phyloP scores from a whole-genome alignment of 2,888 invertebrate genomes.

The Labia minor region DNA sequence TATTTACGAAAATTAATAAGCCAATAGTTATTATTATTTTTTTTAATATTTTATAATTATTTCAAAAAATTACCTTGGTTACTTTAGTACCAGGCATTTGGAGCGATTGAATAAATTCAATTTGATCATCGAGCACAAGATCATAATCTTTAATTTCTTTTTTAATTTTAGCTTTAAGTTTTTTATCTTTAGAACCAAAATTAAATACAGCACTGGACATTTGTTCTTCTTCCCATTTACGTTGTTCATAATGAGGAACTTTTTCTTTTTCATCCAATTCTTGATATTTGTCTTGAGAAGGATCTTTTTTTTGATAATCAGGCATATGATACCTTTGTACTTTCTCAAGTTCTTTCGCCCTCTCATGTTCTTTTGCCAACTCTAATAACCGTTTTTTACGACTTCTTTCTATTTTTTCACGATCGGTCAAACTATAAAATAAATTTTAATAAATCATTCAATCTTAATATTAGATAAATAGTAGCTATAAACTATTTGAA shows the following conservation, averaged over 20 bases:
- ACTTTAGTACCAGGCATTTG: constrained; percentile 62
- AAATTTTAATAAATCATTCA: too few relatives aligned
- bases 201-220: constrained; percentile 83
- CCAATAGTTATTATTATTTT: too few relatives aligned
- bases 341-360: constrained; percentile 83
- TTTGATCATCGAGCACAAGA: constrained; percentile 86
- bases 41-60: too few relatives aligned
- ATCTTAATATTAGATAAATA: constrained; percentile 15
- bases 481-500: constrained; percentile 13
- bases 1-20: not conserved
- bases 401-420: constrained; percentile 71
- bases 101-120: constrained; percentile 90
- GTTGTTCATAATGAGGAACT: constrained; percentile 46
- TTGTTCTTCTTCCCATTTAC: constrained; percentile 97
- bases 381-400: constrained; percentile 84
- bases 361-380: constrained; percentile 91
- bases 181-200: constrained; percentile 85
- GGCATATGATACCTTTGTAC: constrained; percentile 94
- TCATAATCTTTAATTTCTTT: constrained; percentile 62
- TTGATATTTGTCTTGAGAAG: constrained; percentile 47
- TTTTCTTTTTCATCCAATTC: constrained; percentile 79
- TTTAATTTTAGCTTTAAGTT: constrained; percentile 28
- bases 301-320: constrained; percentile 49
- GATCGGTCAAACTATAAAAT: constrained; percentile 62
- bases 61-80: constrained; percentile 24